Evolutionary conservation across 1,140 invertebrate genomes (phyloP).

Genomic region (Plodia interpunctella): DNA sequence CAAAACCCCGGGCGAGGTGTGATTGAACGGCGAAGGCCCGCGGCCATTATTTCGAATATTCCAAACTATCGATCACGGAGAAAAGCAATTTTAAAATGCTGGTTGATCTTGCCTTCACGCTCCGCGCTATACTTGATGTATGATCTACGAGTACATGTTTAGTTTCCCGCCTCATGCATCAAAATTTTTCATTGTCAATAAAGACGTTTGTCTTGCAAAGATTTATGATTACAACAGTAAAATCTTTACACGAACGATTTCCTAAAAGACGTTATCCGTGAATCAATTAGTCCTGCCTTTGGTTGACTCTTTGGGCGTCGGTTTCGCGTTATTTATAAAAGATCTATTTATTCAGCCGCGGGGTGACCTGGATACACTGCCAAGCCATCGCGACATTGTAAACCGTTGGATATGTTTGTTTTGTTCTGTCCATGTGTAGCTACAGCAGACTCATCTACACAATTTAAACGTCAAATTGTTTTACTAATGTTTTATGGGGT

Average conservation of each 20-base stretch:
- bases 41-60: constrained; percentile 62
- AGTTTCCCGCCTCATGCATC: constrained; percentile 22
- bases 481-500: background rate
- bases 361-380: constrained; percentile 60
- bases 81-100: constrained; percentile 51
- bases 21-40: constrained; percentile 35
- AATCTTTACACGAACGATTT: constrained; percentile 19
- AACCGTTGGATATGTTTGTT: constrained; percentile 9
- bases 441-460: background rate
- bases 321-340: constrained; percentile 63
- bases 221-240: background rate
- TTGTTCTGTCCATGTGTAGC: constrained; percentile 6
- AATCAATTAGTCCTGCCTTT: constrained; percentile 1
- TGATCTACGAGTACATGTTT: constrained; percentile 17
- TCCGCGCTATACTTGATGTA: constrained; percentile 23
- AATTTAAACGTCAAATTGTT: background rate
- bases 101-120: constrained; percentile 26
- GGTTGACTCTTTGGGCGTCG: constrained; percentile 19
- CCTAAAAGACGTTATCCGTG: background rate
- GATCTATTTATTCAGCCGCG: constrained; percentile 69
- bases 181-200: constrained; percentile 23
- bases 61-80: constrained; percentile 57
- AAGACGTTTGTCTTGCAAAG: background rate
- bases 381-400: constrained; percentile 37
- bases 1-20: constrained; percentile 53